Conservation (phyloP, 1,140 invertebrate genomes). For the Aphidius gifuensis region DNA sequence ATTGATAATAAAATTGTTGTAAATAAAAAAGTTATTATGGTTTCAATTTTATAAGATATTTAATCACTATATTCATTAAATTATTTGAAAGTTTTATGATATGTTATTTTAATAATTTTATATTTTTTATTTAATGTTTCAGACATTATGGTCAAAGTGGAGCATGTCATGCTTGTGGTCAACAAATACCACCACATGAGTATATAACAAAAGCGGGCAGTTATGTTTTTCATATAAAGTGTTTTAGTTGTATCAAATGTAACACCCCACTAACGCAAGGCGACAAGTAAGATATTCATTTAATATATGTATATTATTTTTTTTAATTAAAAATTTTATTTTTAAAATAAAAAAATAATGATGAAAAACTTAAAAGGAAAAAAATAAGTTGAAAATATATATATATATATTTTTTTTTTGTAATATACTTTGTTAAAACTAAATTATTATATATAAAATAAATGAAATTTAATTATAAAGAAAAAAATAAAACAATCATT, state of each 20-base stretch:
- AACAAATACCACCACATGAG: constrained; percentile 86
- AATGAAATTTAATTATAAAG: too few species aligned
- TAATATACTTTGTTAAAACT: too few species aligned
- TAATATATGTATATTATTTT: neutral
- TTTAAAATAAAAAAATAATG: too few species aligned
- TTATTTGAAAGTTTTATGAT: constrained; percentile 8
- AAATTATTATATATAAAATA: too few species aligned
- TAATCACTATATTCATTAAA: too few species aligned
- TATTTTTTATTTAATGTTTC: constrained; percentile 46
- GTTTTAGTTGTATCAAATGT: constrained; percentile 91
- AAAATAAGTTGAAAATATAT: too few species aligned
- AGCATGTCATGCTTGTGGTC: constrained; percentile 83
- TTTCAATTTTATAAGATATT: too few species aligned
- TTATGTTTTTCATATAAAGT: constrained; percentile 87
- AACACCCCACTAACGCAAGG: constrained; percentile 79
- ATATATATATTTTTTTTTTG: too few species aligned
- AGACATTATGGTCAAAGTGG: constrained; percentile 87
- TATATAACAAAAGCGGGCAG: constrained; percentile 80
- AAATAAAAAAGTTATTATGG: too few species aligned
- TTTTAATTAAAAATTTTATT: neutral
- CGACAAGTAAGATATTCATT: constrained; percentile 65
- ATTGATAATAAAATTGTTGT: too few species aligned
- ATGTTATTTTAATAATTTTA: constrained; percentile 14
- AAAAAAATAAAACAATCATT: too few species aligned
- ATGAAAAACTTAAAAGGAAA: too few species aligned